A percentile compares a stretch with the other conserved stretches of the same genome.
These are phyloP conservation scores for Neocrepidodera transversa DNA, from an alignment of 2,888 invertebrate species.

Conservation along the genomic window DNA sequence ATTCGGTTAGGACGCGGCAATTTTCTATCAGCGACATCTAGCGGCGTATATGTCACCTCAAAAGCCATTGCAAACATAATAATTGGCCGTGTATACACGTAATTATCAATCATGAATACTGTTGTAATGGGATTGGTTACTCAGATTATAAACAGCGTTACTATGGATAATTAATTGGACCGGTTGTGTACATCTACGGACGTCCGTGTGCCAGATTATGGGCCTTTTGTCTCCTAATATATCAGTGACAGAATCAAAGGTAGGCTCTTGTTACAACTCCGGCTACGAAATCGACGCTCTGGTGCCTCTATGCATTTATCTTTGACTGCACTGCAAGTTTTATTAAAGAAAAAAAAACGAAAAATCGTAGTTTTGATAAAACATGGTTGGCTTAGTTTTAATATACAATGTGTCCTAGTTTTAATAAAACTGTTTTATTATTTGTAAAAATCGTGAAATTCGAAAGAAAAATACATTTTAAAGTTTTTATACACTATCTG, in stretches of 20 bases:
- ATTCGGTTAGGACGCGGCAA: background rate
- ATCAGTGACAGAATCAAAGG: constrained; percentile 38
- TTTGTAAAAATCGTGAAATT: too few species aligned
- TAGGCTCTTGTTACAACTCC: constrained; percentile 5
- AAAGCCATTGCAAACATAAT: constrained; percentile 30
- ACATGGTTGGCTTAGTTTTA: too few species aligned
- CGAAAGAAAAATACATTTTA: too few species aligned
- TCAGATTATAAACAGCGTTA: constrained; percentile 40
- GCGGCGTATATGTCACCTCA: background rate
- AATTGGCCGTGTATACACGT: constrained; percentile 36
- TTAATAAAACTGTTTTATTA: too few species aligned
- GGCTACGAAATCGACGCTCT: constrained; percentile 3
- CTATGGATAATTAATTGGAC: constrained; percentile 46
- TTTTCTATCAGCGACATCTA: background rate
- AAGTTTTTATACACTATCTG: too few species aligned
- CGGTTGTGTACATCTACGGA: constrained; percentile 44
- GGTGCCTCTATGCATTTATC: constrained; percentile 18
- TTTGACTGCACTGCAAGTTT: background rate
- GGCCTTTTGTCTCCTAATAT: constrained; percentile 39
- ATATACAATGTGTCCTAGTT: too few species aligned
- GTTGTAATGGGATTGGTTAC: constrained; percentile 38
- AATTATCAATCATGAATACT: constrained; percentile 42
- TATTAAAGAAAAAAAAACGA: too few species aligned
- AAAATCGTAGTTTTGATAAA: too few species aligned
- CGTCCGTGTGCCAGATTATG: constrained; percentile 44